A percentile compares a stretch with the other conserved stretches of the same genome.
These are phyloP conservation scores for Pseudochaenichthys georgianus DNA, from an alignment of 2,797 vertebrate species.

Conservation along the genomic window DNA sequence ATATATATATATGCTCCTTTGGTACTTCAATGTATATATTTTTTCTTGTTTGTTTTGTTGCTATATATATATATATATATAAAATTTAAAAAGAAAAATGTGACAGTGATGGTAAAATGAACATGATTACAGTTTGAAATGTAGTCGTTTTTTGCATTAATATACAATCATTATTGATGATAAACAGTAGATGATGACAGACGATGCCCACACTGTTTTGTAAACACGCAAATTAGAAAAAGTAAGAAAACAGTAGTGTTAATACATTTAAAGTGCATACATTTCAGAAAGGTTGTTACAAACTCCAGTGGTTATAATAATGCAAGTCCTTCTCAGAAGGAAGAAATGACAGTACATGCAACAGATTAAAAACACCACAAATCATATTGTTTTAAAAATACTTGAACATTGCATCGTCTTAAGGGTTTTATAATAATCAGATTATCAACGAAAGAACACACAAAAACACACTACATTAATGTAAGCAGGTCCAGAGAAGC, in stretches of 20 bases:
- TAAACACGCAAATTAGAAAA: constrained; percentile 11
- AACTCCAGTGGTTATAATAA: constrained; percentile 40
- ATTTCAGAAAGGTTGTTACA: constrained; percentile 16
- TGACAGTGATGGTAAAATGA: constrained; percentile 21
- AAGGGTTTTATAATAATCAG: constrained; percentile 7
- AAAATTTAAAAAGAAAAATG: not conserved
- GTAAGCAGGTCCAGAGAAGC: constrained; percentile 6
- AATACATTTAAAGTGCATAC: constrained; percentile 68
- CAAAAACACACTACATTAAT: not conserved
- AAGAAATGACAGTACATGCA: constrained; percentile 38
- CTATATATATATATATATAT: not conserved
- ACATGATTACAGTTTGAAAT: not conserved
- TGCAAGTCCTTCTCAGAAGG: constrained; percentile 78
- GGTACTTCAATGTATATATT: too few relatives aligned
- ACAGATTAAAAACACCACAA: constrained; percentile 8
- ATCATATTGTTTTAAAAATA: constrained; percentile 28
- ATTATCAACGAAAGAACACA: constrained; percentile 23
- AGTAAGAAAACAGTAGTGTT: constrained; percentile 30
- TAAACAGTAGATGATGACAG: not conserved
- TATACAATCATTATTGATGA: not conserved
- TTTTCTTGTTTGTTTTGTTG: too few relatives aligned
- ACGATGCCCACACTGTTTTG: not conserved
- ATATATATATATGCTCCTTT: too few relatives aligned
- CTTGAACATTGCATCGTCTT: not conserved
- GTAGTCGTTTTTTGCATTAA: constrained; percentile 7